phyloP scores from a whole-genome alignment of 2,113 vertebrate species.

The Gobio gobio region DNA sequence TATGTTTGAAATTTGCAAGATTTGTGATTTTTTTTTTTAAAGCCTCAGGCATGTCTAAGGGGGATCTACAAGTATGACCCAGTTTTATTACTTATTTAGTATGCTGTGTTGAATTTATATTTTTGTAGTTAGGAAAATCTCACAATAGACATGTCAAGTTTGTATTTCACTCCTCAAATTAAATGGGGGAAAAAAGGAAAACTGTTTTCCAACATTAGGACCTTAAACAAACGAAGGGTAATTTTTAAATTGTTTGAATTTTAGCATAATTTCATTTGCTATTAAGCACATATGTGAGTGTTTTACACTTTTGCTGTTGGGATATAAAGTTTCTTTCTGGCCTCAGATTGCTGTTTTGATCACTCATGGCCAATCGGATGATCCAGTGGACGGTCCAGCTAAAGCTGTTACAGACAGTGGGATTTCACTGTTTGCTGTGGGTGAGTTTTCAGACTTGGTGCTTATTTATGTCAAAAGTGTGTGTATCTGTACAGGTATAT shows the following conservation, averaged over 20 bases:
- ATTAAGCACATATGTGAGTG: neutral
- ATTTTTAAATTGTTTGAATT: neutral
- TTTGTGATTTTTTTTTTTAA: neutral
- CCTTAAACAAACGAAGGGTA: neutral
- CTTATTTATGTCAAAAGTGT: neutral
- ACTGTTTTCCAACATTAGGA: neutral
- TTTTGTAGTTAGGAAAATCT: neutral
- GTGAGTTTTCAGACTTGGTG: slow-evolving; percentile 67
- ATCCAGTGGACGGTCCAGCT: slow-evolving; percentile 74
- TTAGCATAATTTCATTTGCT: neutral
- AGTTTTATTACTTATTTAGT: neutral
- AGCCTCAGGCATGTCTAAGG: too few species aligned
- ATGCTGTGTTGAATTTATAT: neutral
- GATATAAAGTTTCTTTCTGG: slow-evolving; percentile 2
- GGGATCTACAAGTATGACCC: neutral
- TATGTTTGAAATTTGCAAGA: neutral
- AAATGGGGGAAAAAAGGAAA: neutral
- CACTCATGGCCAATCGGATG: slow-evolving; percentile 80
- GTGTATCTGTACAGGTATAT: neutral
- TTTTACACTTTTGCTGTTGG: neutral
- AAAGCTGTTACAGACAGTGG: slow-evolving; percentile 74
- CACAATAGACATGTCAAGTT: neutral
- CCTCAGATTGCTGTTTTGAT: slow-evolving; percentile 81
- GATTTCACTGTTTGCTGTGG: slow-evolving; percentile 84
- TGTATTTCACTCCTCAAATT: neutral